A percentile compares a stretch with the other conserved stretches of the same genome.
Evolutionary conservation across 2,797 vertebrate species (phyloP).

Genomic region (Glossophaga mutica): DNA sequence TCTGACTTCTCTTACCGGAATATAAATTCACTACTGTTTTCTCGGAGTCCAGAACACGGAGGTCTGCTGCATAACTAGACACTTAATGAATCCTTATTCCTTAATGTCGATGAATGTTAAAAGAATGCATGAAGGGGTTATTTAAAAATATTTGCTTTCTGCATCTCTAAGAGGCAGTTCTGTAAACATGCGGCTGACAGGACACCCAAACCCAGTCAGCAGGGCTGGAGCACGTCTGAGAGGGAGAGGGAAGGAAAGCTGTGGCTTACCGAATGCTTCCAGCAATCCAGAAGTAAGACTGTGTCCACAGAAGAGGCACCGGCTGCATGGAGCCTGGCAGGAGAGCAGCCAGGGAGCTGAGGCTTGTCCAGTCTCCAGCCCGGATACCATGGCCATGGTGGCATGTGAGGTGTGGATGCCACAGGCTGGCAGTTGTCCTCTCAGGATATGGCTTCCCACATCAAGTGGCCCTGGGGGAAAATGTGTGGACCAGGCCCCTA

Average conservation of each 20-base stretch:
- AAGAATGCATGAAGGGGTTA: background rate
- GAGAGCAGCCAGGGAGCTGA: background rate
- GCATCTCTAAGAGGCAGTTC: background rate
- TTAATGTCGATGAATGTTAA: background rate
- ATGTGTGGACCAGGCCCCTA: background rate
- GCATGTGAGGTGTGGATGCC: background rate
- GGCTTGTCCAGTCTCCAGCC: background rate
- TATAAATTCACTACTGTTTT: background rate
- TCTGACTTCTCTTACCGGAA: background rate
- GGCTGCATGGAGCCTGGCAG: background rate
- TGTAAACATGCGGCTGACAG: background rate
- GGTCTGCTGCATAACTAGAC: background rate
- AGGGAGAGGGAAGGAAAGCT: background rate
- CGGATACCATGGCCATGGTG: background rate
- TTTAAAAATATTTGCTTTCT: background rate
- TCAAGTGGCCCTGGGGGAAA: background rate
- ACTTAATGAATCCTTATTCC: background rate
- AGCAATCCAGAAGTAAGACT: background rate
- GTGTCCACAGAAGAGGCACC: background rate
- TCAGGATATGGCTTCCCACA: background rate
- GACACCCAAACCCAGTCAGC: background rate
- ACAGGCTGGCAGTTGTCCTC: background rate
- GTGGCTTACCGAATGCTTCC: background rate
- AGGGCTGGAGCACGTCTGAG: background rate
- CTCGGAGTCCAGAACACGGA: background rate